Evolutionary conservation across 2,888 invertebrate genomes (phyloP).

Genomic region (Melanotus villosus): DNA sequence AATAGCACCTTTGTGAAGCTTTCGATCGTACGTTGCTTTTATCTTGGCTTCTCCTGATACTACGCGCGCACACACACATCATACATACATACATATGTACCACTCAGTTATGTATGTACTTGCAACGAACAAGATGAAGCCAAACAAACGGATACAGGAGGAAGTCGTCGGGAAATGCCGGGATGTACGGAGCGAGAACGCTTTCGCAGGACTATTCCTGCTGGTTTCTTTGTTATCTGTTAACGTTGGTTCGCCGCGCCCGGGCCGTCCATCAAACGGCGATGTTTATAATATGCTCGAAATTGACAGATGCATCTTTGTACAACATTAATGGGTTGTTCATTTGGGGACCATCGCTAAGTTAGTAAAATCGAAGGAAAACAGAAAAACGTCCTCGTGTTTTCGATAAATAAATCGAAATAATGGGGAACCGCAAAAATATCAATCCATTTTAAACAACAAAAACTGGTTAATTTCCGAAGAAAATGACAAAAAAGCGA

Average conservation of each 20-base stretch:
- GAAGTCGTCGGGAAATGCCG: not conserved
- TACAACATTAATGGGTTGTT: not conserved
- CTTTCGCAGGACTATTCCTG: not conserved
- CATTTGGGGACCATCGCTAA: conserved; percentile 2
- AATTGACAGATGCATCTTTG: conserved; percentile 2
- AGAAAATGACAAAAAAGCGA: conserved; percentile 10
- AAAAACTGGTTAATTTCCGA: conserved; percentile 18
- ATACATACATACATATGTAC: too few relatives aligned
- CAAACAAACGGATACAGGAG: not conserved
- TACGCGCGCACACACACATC: not conserved
- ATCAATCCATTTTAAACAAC: conserved; percentile 17
- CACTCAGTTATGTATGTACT: too few relatives aligned
- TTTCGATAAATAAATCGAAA: conserved; percentile 11
- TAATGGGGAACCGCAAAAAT: conserved; percentile 10
- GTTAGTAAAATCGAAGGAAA: conserved; percentile 13
- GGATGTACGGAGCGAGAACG: not conserved
- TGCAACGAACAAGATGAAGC: not conserved
- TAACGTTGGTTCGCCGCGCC: not conserved
- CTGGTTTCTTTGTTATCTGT: not conserved
- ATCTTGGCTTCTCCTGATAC: conserved; percentile 2
- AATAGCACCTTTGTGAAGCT: conserved; percentile 25
- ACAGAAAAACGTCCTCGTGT: not conserved
- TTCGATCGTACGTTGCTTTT: conserved; percentile 4
- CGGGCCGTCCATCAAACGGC: not conserved
- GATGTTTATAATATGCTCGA: not conserved